Base-by-base conservation (phyloP, 1,140 invertebrate genomes). In the Trialeurodes vaporariorum region DNA sequence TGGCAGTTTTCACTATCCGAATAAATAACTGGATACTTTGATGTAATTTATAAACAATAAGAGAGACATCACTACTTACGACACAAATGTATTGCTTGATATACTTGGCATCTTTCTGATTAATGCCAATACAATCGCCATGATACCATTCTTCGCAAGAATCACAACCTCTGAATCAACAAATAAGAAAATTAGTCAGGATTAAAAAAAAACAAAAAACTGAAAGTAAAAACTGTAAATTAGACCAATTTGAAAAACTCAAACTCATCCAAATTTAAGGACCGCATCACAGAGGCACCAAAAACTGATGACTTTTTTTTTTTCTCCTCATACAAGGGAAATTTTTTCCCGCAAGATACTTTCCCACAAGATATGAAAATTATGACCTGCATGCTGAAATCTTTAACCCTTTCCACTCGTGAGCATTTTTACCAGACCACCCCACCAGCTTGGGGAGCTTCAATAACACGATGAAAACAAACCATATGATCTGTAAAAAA, bases 121-220 rank as follows among this genome's bases (percentile, higher is more conserved):
- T 95, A 68, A 98, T 93, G 72, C 91, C 92, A 73, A 98, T 96
- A 78, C 96, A 98, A 75, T 97, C 93, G 12, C 95, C 95, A 79
- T 98, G 96, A 76, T 96, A 98, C 96, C 96, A 98, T 81, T 98
- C 94, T 78, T 98, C 93, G 79, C 96, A 98, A 27, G 91, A 85
- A 80, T 98, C 96, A 82, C 96, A 98, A 60, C 91, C 93, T 79
- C 91, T 90, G 70, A 79, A 76, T 72, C 68, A 74, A 68, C 66
- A 72, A 64, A 67, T 49, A 67, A 73, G 72, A 27, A 27, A n/a
- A n/a, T n/a, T n/a, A 22, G 17, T 63, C 34, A 22, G 62, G 67
- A 34, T 2, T 60, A 24, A n/a, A 9, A 24, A n/a, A 59, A 22
- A 26, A 25, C 12, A 64, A 25, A 27, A 64, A 5, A n/a, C 9